Evolutionary conservation across 2,797 vertebrate species (phyloP).

Genomic region (Calcarius lapponicus): DNA sequence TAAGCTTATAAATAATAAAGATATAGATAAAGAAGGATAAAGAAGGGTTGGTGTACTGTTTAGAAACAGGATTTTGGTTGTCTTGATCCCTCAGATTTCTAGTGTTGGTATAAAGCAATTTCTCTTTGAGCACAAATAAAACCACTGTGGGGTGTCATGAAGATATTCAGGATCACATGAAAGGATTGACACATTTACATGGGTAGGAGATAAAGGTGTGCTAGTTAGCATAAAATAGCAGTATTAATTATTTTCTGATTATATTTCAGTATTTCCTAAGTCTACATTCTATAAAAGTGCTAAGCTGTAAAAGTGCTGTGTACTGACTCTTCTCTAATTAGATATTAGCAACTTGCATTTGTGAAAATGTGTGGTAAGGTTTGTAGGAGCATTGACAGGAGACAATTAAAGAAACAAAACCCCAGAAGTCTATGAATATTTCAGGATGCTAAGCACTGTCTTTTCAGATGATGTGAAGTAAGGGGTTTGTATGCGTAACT

Average conservation of each 20-base stretch:
- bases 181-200: not conserved
- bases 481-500: not conserved
- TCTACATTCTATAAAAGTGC: not conserved
- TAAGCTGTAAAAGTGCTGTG: not conserved
- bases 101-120: not conserved
- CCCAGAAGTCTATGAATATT: not conserved
- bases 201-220: not conserved
- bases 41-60: not conserved
- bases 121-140: not conserved
- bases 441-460: not conserved
- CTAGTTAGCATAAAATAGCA: not conserved
- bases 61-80: not conserved
- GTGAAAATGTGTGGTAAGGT: not conserved
- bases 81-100: not conserved
- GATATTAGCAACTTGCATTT: not conserved
- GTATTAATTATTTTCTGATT: not conserved
- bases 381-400: not conserved
- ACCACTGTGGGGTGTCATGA: accelerated
- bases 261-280: not conserved
- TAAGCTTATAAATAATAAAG: not conserved
- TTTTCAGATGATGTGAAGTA: not conserved
- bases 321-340: not conserved
- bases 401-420: not conserved
- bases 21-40: not conserved
- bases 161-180: not conserved